Conservation (phyloP, 2,797 vertebrate species). For the Girardinus metallicus region DNA sequence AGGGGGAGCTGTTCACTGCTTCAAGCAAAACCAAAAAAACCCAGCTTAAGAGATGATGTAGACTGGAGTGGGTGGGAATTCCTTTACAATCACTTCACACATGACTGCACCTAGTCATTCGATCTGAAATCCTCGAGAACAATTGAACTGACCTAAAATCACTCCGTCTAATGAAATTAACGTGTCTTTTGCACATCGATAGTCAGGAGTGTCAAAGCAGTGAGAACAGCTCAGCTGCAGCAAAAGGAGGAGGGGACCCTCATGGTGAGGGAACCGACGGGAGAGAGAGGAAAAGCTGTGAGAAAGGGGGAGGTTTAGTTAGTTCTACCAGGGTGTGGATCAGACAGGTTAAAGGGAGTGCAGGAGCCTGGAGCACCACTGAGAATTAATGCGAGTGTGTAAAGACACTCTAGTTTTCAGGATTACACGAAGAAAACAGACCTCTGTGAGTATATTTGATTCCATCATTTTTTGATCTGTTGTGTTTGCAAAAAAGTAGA, state of each 20-base stretch:
- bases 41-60: conserved; percentile 44
- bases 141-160: neutral
- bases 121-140: neutral
- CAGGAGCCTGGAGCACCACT: conserved; percentile 35
- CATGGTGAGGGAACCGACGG: conserved; percentile 35
- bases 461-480: neutral
- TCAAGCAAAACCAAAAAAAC: neutral
- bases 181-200: conserved; percentile 28
- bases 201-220: conserved; percentile 36
- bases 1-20: conserved; percentile 53
- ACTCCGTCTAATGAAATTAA: conserved; percentile 6
- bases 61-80: conserved; percentile 24
- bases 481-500: conserved; percentile 11
- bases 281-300: conserved; percentile 52
- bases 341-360: conserved; percentile 67
- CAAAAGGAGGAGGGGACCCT: conserved; percentile 39
- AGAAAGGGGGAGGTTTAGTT: conserved; percentile 69
- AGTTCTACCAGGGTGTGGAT: conserved; percentile 70
- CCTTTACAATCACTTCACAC: conserved; percentile 35
- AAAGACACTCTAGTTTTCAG: conserved; percentile 5
- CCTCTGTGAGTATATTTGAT: conserved; percentile 61
- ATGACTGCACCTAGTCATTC: neutral
- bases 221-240: conserved; percentile 64
- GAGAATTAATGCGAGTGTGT: conserved; percentile 41
- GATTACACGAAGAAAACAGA: conserved; percentile 44